Evolutionary conservation across 1,140 invertebrate genomes (phyloP), one percentile per base, ranked within the genome.

Genomic region (Aphaenogaster floridana): DNA sequence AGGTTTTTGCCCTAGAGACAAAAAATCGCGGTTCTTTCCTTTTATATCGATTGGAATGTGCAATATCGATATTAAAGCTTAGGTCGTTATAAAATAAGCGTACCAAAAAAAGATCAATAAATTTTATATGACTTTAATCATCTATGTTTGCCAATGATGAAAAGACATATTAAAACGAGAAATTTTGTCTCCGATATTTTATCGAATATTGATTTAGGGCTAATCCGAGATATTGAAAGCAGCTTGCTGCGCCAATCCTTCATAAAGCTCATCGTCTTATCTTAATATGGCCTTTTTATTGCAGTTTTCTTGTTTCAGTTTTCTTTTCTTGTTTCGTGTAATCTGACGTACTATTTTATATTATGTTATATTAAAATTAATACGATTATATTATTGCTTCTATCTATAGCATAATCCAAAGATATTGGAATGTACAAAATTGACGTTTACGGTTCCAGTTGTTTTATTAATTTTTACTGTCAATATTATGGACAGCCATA

Each of bases 151-250:
- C n/a, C 36, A 64, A 50, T 66, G 68, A 78, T 66, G 69, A 54
- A 59, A 69, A 88, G 63, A 80, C 83, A 54, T 90, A 90, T 88
- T 88, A 88, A 88, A 90, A 81, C 50, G 28, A 59, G 54, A 71
- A 90, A 88, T 81, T 81, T 54, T 39, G 59, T 66, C 83, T 34
- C 11, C 63, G 48, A 79, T 48, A 86, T 86, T 86, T 64, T 42
- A 64, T 79, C 48, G 59, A 64, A 79, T 79, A 86, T 86, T 79
- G 63, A 86, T 86, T 34, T 66, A 64, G 74, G 11, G 57, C 11
- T 84, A 61, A 83, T 83, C 69, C 69, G 54, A 61, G 69, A 74
- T 74, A 84, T 84, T 84, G 21, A 72, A 59, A 28, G 34, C 28
- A 36, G 42, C 5, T 36, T 61, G 69, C 28, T 17, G 28, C 80